These are phyloP conservation scores for Pseudorhombus dupliciocellatus DNA, from an alignment of 2,113 vertebrate species.

Conservation along the genomic window DNA sequence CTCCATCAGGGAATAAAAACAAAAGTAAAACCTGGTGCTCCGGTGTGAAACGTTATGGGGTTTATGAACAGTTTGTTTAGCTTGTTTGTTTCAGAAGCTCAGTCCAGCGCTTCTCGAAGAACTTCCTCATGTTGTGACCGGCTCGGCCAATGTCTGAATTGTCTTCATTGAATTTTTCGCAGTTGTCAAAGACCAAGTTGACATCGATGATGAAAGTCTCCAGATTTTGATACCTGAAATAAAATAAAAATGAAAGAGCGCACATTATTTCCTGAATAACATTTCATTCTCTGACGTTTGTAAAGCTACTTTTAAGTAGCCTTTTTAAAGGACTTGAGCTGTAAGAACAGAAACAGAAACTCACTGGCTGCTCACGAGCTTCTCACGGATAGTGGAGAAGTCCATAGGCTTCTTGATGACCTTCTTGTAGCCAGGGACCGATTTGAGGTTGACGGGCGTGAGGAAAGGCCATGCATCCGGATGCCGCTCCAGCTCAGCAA, in stretches of 20 bases:
- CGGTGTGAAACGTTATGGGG: slow-evolving; percentile 81
- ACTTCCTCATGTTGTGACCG: slow-evolving; percentile 98
- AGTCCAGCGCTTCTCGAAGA: slow-evolving; percentile 99
- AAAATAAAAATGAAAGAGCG: background rate
- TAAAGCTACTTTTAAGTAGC: background rate
- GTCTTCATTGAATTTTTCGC: slow-evolving; percentile 99
- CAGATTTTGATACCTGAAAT: slow-evolving; percentile 91
- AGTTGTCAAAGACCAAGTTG: slow-evolving; percentile 99
- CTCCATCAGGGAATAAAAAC: slow-evolving; percentile 45
- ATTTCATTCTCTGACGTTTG: slow-evolving; percentile 16
- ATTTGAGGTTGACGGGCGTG: slow-evolving; percentile 97
- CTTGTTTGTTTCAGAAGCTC: slow-evolving; percentile 96
- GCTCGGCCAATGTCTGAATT: slow-evolving; percentile 98
- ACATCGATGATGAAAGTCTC: slow-evolving; percentile 97
- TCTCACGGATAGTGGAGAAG: slow-evolving; percentile 98
- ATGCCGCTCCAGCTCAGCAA: slow-evolving; percentile 96
- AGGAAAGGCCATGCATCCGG: slow-evolving; percentile 99
- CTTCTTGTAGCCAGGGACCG: slow-evolving; percentile 97
- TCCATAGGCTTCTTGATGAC: slow-evolving; percentile 99
- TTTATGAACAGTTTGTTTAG: slow-evolving; percentile 85
- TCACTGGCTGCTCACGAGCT: slow-evolving; percentile 98
- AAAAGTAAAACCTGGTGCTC: slow-evolving; percentile 66
- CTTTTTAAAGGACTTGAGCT: slow-evolving; percentile 1
- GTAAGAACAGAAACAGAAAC: slow-evolving; percentile 66
- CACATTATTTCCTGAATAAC: background rate